Conservation (phyloP, 2,113 vertebrate genomes). For the Zosterops pallidus region DNA sequence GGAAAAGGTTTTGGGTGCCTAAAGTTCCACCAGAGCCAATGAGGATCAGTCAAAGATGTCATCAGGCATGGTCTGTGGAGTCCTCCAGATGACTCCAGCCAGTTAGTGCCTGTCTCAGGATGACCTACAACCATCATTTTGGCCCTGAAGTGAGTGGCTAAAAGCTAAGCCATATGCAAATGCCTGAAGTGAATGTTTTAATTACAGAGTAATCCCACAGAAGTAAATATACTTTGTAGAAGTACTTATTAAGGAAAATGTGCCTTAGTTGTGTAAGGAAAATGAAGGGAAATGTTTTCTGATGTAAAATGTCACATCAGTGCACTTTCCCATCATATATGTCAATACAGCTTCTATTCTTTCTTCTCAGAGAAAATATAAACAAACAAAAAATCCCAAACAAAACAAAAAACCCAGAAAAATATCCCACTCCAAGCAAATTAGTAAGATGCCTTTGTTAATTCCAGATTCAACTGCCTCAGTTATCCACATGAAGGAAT, state of each 20-base stretch:
- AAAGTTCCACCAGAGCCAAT: background rate
- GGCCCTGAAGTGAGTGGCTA: fast-evolving
- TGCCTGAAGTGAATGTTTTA: background rate
- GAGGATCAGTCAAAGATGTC: background rate
- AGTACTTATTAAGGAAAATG: background rate
- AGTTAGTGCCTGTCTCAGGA: background rate
- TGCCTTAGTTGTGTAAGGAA: background rate
- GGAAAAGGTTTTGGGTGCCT: background rate
- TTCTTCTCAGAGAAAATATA: background rate
- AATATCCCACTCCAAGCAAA: background rate
- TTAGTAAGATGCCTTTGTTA: background rate
- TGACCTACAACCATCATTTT: background rate
- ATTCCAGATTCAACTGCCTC: background rate
- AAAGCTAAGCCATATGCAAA: background rate
- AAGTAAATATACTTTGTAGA: background rate
- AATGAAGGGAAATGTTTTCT: background rate
- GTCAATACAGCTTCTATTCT: background rate
- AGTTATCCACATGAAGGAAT: background rate
- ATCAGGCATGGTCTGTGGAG: background rate
- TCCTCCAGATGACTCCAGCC: background rate
- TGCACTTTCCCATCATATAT: background rate
- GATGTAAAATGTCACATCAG: too few relatives aligned
- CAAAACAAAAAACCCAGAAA: background rate
- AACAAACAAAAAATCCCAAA: background rate
- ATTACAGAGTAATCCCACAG: background rate